Evolutionary conservation across 2,113 vertebrate genomes (phyloP), one percentile per base, ranked within the genome.

Genomic region (Catagonus wagneri): DNA sequence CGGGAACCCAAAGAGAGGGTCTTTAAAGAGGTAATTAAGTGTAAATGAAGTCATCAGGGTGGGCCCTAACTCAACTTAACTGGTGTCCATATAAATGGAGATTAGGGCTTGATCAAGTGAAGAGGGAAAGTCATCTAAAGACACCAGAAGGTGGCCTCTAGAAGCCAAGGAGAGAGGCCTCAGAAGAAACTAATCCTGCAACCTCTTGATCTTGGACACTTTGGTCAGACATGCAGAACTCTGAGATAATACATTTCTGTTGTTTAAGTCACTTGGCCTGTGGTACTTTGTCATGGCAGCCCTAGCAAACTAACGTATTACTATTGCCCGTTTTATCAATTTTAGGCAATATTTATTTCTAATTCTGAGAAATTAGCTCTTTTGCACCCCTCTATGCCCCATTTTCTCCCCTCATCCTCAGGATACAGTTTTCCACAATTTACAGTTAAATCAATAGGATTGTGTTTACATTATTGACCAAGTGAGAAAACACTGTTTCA

Each of bases 361-460:
- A 66, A 93, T 83, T 92, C 36, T 93, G 36, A 94, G 52, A 39
- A 89, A 89, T 86, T 88, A 80, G 86, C 36, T 94, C 63, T 95
- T 56, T 91, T 63, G 34, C 0, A 52, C 25, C 74, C 56, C 32
- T 86, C 19, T 44, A 61, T 56, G 13, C 32, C 69, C 52, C 29
- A 50, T n/a, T 86, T 69, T 44, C 44, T 56, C 17, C 29, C 13
- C 25, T 81, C 29, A 52, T 34, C n/a, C 78, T 89, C n/a, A 92
- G 20, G 72, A 71, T 81, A 80, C 39, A 78, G 58, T 78, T 94
- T 93, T 50, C 69, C 58, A 94, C 36, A 96, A 74, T 65, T 90
- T 94, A 96, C 56, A 85, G 78, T 95, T 96, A 92, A 96, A 96
- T 96, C 86, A 75, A 84, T 90, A 90, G 65, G 36, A 44, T 75